These are phyloP conservation scores for Pygocentrus nattereri DNA, from an alignment of 2,797 vertebrate genomes.

Conservation along the genomic window DNA sequence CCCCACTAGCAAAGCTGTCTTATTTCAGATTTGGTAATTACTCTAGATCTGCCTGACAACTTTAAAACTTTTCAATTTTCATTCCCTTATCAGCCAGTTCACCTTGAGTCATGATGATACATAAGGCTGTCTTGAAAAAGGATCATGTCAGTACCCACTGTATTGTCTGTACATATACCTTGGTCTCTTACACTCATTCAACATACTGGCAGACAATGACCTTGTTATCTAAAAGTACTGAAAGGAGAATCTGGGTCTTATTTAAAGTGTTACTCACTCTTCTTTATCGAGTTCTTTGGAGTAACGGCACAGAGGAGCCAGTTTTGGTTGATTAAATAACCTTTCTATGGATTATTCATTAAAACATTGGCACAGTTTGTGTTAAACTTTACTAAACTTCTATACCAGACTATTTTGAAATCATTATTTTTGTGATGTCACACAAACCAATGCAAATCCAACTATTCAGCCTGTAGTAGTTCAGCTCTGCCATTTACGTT, in stretches of 20 bases:
- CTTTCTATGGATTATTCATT: no score
- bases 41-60: neutral
- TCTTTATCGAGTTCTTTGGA: neutral
- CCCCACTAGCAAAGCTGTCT: slow-evolving; percentile 22
- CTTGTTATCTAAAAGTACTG: neutral
- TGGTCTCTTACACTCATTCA: neutral
- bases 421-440: no score
- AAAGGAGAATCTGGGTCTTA: neutral
- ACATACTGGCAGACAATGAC: neutral
- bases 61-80: slow-evolving; percentile 12
- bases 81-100: neutral
- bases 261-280: neutral
- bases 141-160: neutral
- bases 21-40: slow-evolving; percentile 23
- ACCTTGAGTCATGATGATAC: neutral
- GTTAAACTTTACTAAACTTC: no score
- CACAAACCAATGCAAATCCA: no score
- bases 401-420: no score
- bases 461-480: no score
- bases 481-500: no score
- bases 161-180: neutral
- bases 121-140: neutral
- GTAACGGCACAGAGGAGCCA: neutral
- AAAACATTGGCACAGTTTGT: no score
- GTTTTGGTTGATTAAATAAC: neutral